These are phyloP conservation scores for Cochlearius cochlearius DNA, from an alignment of 2,113 vertebrate genomes.

Conservation along the genomic window DNA sequence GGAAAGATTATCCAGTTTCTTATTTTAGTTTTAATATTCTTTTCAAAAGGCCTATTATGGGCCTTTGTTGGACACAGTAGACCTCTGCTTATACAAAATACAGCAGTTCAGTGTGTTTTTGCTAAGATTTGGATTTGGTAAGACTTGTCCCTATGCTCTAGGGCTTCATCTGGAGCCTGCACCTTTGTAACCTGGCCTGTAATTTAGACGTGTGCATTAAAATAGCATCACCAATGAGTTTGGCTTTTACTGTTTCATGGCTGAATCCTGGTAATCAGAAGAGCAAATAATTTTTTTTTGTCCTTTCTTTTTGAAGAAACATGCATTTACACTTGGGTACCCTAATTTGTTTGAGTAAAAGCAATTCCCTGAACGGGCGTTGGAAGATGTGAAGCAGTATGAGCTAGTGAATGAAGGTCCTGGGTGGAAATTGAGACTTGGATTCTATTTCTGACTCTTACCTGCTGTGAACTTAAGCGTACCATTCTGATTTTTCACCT, in stretches of 20 bases:
- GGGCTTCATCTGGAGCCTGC: not conserved
- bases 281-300: not conserved
- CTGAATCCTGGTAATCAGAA: not conserved
- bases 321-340: not conserved
- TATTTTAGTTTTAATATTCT: not conserved
- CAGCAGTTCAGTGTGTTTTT: not conserved
- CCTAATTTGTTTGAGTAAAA: not conserved
- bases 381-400: not conserved
- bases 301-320: not conserved
- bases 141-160: not conserved
- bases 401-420: not conserved
- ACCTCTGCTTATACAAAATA: not conserved
- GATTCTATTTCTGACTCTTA: constrained; percentile 25
- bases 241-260: not conserved
- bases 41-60: not conserved
- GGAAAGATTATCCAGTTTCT: not conserved
- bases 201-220: not conserved
- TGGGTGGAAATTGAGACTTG: not conserved
- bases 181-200: not conserved
- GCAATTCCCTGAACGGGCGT: fast-evolving
- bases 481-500: constrained; percentile 7
- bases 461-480: not conserved
- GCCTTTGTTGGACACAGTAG: not conserved
- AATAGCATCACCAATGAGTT: not conserved
- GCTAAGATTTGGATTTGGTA: not conserved